Evolutionary conservation across 2,113 vertebrate species (phyloP), one percentile per base, ranked within the genome.

Genomic region (Upupa epops): DNA sequence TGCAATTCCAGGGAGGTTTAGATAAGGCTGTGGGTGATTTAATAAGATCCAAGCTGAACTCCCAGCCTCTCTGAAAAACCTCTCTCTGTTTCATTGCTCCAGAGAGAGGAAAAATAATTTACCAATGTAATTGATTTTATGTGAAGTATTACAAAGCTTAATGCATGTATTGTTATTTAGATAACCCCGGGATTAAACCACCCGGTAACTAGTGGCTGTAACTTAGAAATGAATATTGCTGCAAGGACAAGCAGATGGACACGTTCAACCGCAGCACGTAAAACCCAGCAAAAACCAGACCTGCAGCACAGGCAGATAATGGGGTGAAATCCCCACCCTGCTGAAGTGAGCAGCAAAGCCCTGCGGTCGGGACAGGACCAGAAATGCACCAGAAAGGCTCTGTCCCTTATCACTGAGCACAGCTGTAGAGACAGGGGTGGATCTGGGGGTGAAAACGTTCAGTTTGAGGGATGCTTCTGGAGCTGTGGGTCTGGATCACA

Each of bases 261-360:
- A 8, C 1, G 1, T 76, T 80, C 83, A 70, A 20, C 49, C 11
- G 4, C 80, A 55, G 93, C 0, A 6, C 7, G 85, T n/a, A 71
- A 85, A 93, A 78, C 3, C 17, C 56, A 14, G 84, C 78, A 36
- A 32, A 66, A 83, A 63, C 51, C 77, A 92, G 93, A 84, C 61
- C 73, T 70, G 90, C 79, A 28, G 58, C 73, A 37, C 70, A 36
- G 76, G 56, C 60, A 93, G 92, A 96, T 95, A 82, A 93, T 6
- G 0, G 64, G 55, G 77, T 79, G 86, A 92, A 92, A 94, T 42
- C 17, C 81, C 6, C 5, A 56, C 78, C 86, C 71, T 18, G 56
- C 31, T 24, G 45, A 58, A 88, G 83, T 10, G 32, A 76, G 54
- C 46, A 34, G 52, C 85, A 79, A 61, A 88, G 4, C 56, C 58